These are phyloP conservation scores for Acromyrmex charruanus DNA, from an alignment of 1,140 invertebrate species.

Conservation along the genomic window DNA sequence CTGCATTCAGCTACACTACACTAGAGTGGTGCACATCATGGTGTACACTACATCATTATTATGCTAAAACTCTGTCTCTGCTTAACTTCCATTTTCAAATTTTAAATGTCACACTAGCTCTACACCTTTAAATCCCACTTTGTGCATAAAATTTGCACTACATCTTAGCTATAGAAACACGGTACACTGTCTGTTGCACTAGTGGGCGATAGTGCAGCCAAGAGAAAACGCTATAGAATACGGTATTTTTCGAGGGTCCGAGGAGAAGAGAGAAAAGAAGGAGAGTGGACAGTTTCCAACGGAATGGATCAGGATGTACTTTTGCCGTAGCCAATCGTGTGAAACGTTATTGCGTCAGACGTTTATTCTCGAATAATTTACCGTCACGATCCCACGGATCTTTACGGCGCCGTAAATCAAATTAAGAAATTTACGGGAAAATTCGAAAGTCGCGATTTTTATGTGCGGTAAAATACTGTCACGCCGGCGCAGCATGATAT, in stretches of 20 bases:
- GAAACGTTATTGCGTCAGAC: constrained; percentile 41
- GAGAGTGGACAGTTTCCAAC: background rate
- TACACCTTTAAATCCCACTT: no score
- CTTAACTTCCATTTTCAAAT: no score
- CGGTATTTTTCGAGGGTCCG: background rate
- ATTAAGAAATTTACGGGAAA: constrained; percentile 69
- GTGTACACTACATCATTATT: no score
- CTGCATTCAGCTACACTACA: no score
- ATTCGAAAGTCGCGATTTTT: constrained; percentile 65
- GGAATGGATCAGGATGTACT: constrained; percentile 4
- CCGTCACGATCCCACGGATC: constrained; percentile 55
- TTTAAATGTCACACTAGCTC: no score
- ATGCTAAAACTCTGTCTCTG: no score
- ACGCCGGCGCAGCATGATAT: background rate
- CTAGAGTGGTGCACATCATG: no score
- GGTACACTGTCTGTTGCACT: no score
- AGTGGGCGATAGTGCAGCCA: no score
- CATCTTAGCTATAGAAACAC: no score
- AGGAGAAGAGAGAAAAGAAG: background rate
- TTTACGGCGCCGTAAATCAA: constrained; percentile 71
- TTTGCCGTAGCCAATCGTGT: constrained; percentile 17
- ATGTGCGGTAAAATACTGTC: constrained; percentile 29
- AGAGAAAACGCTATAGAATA: background rate
- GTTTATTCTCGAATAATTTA: constrained; percentile 69
- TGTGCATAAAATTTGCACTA: no score